phyloP scores from a whole-genome alignment of 2,888 invertebrate species.

The Acanthosoma haemorrhoidale region DNA sequence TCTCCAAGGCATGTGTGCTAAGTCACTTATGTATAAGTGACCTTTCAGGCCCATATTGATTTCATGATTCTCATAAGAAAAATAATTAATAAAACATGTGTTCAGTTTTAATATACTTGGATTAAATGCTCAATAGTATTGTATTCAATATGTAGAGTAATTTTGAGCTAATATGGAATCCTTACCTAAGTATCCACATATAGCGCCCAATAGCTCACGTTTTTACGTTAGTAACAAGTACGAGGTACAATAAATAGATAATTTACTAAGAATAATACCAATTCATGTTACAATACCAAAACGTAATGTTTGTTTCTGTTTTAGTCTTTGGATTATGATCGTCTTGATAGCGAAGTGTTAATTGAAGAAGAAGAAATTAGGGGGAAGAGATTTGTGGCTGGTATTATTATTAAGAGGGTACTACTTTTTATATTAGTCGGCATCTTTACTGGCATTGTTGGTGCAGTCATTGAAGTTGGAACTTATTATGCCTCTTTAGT shows the following conservation, averaged over 20 bases:
- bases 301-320: neutral
- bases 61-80: too few relatives aligned
- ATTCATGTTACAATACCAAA: neutral
- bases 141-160: too few relatives aligned
- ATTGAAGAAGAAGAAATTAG: neutral
- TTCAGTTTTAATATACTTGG: too few relatives aligned
- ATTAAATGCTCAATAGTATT: too few relatives aligned
- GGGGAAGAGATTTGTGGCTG: neutral
- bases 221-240: neutral
- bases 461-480: neutral
- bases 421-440: neutral
- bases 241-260: neutral
- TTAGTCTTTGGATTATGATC: slow-evolving; percentile 2
- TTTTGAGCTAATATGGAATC: too few relatives aligned
- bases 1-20: too few relatives aligned
- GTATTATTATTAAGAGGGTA: neutral
- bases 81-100: too few relatives aligned
- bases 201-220: neutral
- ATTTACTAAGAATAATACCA: neutral
- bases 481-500: neutral
- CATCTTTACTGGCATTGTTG: neutral
- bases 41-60: too few relatives aligned
- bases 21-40: too few relatives aligned
- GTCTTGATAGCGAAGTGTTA: neutral
- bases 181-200: too few relatives aligned